A percentile compares a stretch with the other conserved stretches of the same genome.
phyloP scores from a whole-genome alignment of 2,113 vertebrate species.

The Lepidothrix coronata region DNA sequence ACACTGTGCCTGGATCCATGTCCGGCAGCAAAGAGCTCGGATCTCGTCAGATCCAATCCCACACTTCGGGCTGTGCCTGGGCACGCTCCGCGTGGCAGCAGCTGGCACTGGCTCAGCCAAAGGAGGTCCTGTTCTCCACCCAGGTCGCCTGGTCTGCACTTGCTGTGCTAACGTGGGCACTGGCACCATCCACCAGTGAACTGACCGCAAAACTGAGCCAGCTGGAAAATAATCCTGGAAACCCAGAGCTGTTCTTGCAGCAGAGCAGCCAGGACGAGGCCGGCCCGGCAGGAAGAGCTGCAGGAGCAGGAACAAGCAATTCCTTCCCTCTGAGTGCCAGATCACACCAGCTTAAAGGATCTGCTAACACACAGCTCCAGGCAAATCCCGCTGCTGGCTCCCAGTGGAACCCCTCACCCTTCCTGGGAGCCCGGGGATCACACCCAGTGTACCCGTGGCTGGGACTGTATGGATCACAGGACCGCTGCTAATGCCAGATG shows the following conservation, averaged over 20 bases:
- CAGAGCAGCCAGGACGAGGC: background rate
- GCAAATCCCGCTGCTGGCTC: background rate
- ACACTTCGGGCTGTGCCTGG: background rate
- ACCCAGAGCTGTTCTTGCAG: background rate
- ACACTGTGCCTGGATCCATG: rapidly evolving
- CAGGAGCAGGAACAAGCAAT: background rate
- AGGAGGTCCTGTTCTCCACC: background rate
- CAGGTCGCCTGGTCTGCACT: rapidly evolving
- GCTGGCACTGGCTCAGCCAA: background rate
- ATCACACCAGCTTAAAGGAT: background rate
- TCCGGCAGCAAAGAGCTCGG: background rate
- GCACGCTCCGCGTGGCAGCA: background rate
- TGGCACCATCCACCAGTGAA: background rate
- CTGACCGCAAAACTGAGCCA: background rate
- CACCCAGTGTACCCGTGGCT: rapidly evolving
- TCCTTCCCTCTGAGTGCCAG: background rate
- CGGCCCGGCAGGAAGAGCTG: background rate
- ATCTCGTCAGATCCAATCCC: background rate
- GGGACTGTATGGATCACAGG: background rate
- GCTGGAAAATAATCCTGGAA: background rate
- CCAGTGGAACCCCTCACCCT: background rate
- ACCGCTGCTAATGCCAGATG: background rate
- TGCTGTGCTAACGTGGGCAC: background rate
- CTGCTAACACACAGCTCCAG: background rate
- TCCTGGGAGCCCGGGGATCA: background rate